A percentile compares a stretch with the other conserved stretches of the same genome.
phyloP scores from a whole-genome alignment of 2,113 vertebrate genomes.

The Melanostigma gelatinosum region DNA sequence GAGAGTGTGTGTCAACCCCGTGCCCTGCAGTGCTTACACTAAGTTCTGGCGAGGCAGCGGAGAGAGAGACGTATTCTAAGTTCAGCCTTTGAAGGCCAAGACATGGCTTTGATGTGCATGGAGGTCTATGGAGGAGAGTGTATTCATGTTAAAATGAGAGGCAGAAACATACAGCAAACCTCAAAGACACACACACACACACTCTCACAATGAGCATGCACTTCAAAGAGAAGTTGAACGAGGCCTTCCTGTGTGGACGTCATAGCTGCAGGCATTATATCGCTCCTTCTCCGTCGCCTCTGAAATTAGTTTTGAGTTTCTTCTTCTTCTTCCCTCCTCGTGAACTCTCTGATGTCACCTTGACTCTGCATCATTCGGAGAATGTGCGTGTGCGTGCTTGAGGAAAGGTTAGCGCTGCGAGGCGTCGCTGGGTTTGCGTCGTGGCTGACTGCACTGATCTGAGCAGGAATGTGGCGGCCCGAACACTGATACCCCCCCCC shows the following conservation, averaged over 20 bases:
- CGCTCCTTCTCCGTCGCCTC: conserved; percentile 20
- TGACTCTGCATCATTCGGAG: conserved; percentile 15
- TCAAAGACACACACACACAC: conserved; percentile 57
- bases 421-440: conserved; percentile 57
- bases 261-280: conserved; percentile 70
- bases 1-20: conserved; percentile 35
- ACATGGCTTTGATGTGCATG: conserved; percentile 83
- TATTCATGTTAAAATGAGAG: conserved; percentile 86
- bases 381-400: neutral
- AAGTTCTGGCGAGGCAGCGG: conserved; percentile 59
- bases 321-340: neutral
- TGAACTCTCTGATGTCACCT: conserved; percentile 26
- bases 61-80: conserved; percentile 63
- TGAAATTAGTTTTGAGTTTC: neutral
- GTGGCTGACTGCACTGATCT: conserved; percentile 78
- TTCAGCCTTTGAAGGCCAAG: conserved; percentile 80
- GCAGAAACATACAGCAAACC: conserved; percentile 77
- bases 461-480: conserved; percentile 73
- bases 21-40: conserved; percentile 69
- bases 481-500: conserved; percentile 39
- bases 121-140: conserved; percentile 73
- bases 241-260: conserved; percentile 77
- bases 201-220: conserved; percentile 65
- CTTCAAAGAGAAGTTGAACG: conserved; percentile 76
- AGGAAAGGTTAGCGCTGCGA: conserved; percentile 33